Evolutionary conservation across 2,113 vertebrate species (phyloP), one percentile per base, ranked within the genome.

Genomic region (Zosterops hypoxanthus): DNA sequence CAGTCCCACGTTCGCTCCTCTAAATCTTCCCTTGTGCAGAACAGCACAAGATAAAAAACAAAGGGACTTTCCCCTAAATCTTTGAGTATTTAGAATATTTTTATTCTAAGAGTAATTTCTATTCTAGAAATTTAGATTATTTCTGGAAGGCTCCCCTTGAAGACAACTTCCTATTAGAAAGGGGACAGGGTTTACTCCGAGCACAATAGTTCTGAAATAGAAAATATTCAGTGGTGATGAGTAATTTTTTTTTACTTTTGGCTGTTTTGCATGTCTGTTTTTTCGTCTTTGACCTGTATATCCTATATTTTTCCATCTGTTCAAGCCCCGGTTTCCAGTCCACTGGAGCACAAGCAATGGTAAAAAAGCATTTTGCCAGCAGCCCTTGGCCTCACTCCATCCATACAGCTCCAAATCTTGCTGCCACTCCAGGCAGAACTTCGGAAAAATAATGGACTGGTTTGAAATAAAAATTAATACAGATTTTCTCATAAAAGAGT

Each of bases 301-400:
- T 88, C 70, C 90, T 94, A 71, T 88, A 95, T 91, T 95, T 95
- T 97, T 96, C 97, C 96, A 96, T 98, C 97, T 98, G 97, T 96
- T 97, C 96, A 82, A 81, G 59, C 83, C 92, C 64, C 28, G 14
- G 57, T 93, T 98, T 97, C 96, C 96, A 96, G 95, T 79, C 95
- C 97, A 97, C 14, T 97, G 95, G 88, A 97, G 96, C 97, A 97
- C 94, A 97, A 96, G 93, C 91, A 97, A 92, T 80, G 94, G 96
- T 87, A 78, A 96, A 78, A 96, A 70, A 93, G 91, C 80, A 81
- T 92, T 95, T 92, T 90, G 94, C 95, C 89, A 93, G 92, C 84
- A 94, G 95, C 91, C 49, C 52, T 97, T 94, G 94, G 94, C 96
- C 68, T 93, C 82, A 47, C 81, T 80, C 84, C 19, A 56, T 25